Base-by-base conservation (phyloP, 2,113 vertebrate species). In the Bostrychus sinensis region DNA sequence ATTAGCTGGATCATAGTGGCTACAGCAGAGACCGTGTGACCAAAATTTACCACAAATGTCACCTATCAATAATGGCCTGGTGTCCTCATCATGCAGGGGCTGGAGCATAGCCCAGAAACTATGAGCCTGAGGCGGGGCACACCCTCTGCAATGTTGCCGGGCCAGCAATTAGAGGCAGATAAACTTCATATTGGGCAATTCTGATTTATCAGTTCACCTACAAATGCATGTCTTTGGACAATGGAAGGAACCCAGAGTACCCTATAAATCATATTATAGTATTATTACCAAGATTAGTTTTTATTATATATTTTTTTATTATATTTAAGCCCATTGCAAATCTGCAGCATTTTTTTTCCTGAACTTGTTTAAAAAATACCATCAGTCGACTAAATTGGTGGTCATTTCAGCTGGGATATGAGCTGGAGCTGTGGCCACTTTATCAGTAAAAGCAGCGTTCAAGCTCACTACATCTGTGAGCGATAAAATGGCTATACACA, bases 401-500 rank as follows among this genome's bases (percentile, higher is more conserved):
- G 25, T 17, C 25, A 51, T 51, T 51, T 28, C 48, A 66, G 54
- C 14, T 38, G 45, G 78, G 43, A 58, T 5, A 32, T 30, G 17
- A 62, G 78, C 66, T 61, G 59, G 45, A 45, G 80, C 56, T 7
- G 58, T 68, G 61, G 83, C 70, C 37, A 56, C 55, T 66, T 62
- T 56, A 78, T 63, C 50, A 53, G 73, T 1, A 22, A 28, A 65
- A 19, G 60, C 20, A 16, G 75, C 46, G 37, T 82, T 86, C 86
- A 84, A 76, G 77, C 83, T 78, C 66, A 62, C 63, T 57, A 57
- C 66, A 66, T 79, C 80, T 81, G 82, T 70, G 78, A 61, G 78
- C 78, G 74, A 56, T 62, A 72, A 39, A 70, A 72, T 23, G 60
- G 72, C 78, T n/a, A n/a, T n/a, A 69, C 74, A 81, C 75, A 80